A percentile compares a stretch with the other conserved stretches of the same genome.
Conservation (phyloP, 2,113 vertebrate genomes). For the Lophura nycthemera region DNA sequence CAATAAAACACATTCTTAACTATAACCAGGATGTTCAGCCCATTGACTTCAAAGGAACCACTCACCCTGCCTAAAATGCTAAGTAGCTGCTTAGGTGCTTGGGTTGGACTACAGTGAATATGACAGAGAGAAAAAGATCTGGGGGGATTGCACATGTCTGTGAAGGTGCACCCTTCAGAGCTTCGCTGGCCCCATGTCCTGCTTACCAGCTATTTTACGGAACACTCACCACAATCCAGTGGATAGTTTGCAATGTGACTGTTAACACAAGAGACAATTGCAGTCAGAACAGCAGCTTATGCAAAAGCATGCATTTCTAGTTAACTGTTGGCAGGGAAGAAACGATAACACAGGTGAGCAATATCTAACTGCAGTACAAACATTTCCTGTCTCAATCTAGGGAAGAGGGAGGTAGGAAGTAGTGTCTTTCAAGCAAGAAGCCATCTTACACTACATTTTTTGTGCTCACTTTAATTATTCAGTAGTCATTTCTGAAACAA, state of each 20-base stretch:
- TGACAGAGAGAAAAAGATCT: background rate
- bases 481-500: background rate
- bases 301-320: background rate
- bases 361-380: background rate
- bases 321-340: background rate
- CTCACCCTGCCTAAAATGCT: constrained; percentile 47
- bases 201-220: background rate
- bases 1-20: constrained; percentile 60
- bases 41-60: constrained; percentile 57
- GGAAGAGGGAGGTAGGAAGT: background rate
- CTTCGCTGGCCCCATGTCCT: background rate
- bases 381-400: background rate
- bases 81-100: constrained; percentile 53
- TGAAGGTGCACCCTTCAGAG: constrained; percentile 1
- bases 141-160: background rate
- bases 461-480: background rate
- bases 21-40: constrained; percentile 66
- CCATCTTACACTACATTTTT: background rate
- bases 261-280: background rate
- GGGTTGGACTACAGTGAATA: constrained; percentile 13
- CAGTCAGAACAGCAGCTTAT: background rate
- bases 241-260: background rate
- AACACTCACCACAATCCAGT: background rate
- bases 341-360: background rate
- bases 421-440: background rate